phyloP scores from a whole-genome alignment of 1,140 invertebrate species.

The Asobara japonica region DNA sequence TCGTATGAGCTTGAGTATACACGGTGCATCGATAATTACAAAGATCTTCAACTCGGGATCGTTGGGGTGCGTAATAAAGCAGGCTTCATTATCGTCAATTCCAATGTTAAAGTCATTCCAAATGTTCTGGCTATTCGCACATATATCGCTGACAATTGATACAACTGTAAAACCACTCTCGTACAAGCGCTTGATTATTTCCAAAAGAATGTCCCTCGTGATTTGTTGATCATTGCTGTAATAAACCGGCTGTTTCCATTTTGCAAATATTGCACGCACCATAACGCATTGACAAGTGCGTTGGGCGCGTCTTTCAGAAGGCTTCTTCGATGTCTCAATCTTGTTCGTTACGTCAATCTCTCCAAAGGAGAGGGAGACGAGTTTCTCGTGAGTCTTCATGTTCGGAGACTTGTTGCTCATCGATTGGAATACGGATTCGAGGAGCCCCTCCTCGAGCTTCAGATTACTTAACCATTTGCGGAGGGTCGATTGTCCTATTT shows the following conservation, averaged over 20 bases:
- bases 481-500: neutral
- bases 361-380: neutral
- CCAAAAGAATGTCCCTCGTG: neutral
- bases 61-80: neutral
- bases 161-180: neutral
- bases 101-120: neutral
- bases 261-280: neutral
- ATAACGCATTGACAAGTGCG: neutral
- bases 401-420: neutral
- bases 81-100: neutral
- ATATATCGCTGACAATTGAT: neutral
- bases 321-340: neutral
- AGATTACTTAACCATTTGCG: neutral
- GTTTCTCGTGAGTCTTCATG: neutral
- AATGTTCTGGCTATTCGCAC: neutral
- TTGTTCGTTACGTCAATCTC: neutral
- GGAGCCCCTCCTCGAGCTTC: neutral
- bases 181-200: neutral
- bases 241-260: neutral
- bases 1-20: neutral
- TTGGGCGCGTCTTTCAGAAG: neutral
- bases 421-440: neutral
- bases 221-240: neutral
- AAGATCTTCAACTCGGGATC: neutral
- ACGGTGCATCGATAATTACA: neutral